Evolutionary conservation across 1,140 invertebrate species (phyloP), one percentile per base, ranked within the genome.

Genomic region (Helicoverpa armigera): DNA sequence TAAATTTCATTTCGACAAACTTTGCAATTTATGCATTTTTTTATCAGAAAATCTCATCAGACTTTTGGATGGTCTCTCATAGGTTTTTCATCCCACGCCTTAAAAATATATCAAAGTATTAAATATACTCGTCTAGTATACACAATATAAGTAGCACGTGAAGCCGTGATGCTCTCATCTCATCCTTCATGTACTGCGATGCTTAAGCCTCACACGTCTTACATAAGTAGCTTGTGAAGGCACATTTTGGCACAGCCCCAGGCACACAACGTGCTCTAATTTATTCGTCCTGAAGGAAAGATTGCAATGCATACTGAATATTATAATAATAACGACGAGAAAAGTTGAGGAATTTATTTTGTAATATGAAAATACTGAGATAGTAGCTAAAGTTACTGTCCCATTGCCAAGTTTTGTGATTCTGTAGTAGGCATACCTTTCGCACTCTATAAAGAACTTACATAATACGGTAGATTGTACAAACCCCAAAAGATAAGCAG

Each of bases 181-280:
- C 48, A 70, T 70, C 67, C 51, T 50, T 70, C 67, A 70, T 70
- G 67, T 14, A 50, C 43, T 67, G 35, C 50, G 48, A 53, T 53
- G 67, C 60, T 63, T 70, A 53, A 70, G 67, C 67, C 67, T 53
- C 23, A 70, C 67, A 53, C 67, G 67, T 53, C 67, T 29, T 70
- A 31, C 50, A 23, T 18, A 70, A 70, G 67, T 54, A 70, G 67
- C 67, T 53, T 11, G 50, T 13, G 67, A 70, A 53, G 67, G 50
- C 48, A 54, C 48, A 70, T 70, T 70, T 70, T 70, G 67, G 67
- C 67, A 53, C 18, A 23, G 16, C 3, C 18, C 67, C 67, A 70
- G 13, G 67, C 67, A 53, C 50, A 11, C 51, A 70, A 50, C 67
- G 23, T 23, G 35, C 67, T 31, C 67, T 70, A 70, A 53, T 53